Percentiles rank a stretch among this genome's conserved stretches.
phyloP scores from a whole-genome alignment of 2,113 vertebrate species.

The Himantopus leucocephalus region DNA sequence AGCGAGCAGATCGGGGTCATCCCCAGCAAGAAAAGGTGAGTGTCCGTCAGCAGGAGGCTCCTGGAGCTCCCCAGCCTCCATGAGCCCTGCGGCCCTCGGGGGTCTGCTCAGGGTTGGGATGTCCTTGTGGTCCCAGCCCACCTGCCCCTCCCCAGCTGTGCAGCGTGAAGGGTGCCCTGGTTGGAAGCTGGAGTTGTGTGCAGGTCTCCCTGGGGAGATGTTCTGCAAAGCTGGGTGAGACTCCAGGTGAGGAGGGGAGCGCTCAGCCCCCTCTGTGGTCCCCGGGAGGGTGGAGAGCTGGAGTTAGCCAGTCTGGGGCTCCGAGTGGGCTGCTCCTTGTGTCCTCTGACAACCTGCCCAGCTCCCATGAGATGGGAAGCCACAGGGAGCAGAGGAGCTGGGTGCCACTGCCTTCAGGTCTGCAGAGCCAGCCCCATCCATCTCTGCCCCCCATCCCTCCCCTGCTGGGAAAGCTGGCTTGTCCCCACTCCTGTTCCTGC shows the following conservation, averaged over 20 bases:
- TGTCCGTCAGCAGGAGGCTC: neutral
- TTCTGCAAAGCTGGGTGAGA: neutral
- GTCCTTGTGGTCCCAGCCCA: neutral
- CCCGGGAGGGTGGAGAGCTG: no score
- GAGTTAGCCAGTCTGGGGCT: neutral
- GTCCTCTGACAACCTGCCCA: neutral
- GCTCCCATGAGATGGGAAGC: neutral
- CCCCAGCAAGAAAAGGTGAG: conserved; percentile 97
- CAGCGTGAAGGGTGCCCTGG: accelerated
- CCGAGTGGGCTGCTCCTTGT: no score
- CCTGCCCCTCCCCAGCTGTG: neutral
- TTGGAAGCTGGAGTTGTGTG: neutral
- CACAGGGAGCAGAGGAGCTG: neutral
- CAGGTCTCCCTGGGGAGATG: neutral
- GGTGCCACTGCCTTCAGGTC: neutral
- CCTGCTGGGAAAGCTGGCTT: neutral
- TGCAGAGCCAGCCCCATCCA: neutral
- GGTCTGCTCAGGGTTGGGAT: neutral
- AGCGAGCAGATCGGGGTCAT: conserved; percentile 98
- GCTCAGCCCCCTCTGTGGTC: neutral
- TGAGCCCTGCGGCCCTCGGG: neutral
- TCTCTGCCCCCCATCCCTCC: neutral
- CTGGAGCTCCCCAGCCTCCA: neutral
- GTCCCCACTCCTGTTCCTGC: neutral
- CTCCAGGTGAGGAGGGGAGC: neutral